These are phyloP conservation scores for Girardia tigrina DNA, from an alignment of 2,888 invertebrate species.

Conservation along the genomic window DNA sequence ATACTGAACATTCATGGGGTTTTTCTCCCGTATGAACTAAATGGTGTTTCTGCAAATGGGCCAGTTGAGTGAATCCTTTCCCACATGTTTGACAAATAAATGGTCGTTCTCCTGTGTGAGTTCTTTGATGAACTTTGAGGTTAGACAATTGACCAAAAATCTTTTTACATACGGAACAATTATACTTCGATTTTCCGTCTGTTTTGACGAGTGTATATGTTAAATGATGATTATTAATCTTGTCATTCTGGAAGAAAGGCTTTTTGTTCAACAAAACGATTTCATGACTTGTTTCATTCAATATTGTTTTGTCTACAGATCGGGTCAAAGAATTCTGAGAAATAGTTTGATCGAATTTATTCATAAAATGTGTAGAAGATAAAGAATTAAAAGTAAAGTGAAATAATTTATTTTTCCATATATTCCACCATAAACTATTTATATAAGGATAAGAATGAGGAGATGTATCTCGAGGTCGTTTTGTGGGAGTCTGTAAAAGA, in stretches of 20 bases:
- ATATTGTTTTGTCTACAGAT: not conserved
- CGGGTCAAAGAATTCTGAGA: not conserved
- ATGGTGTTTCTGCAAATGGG: slow-evolving; percentile 70
- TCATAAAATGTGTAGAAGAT: not conserved
- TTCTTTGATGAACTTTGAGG: slow-evolving; percentile 85
- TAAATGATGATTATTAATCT: slow-evolving; percentile 50
- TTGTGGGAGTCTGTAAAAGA: slow-evolving; percentile 2
- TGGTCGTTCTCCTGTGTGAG: slow-evolving; percentile 92
- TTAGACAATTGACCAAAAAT: slow-evolving; percentile 96
- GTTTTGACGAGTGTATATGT: slow-evolving; percentile 92
- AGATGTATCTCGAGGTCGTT: not conserved
- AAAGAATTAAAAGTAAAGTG: not conserved
- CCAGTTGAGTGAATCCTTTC: slow-evolving; percentile 58
- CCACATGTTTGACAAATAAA: slow-evolving; percentile 92
- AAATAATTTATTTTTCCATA: slow-evolving; percentile 1
- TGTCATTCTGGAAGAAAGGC: not conserved
- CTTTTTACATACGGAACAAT: slow-evolving; percentile 93
- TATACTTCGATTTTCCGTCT: slow-evolving; percentile 98
- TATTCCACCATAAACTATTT: not conserved
- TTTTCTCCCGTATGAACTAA: slow-evolving; percentile 82
- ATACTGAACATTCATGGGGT: slow-evolving; percentile 91
- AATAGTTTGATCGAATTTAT: not conserved
- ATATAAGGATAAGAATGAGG: not conserved
- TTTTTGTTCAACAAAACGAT: not conserved
- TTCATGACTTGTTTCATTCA: not conserved